These are phyloP conservation scores for Bungarus multicinctus DNA, from an alignment of 2,113 vertebrate species.

Conservation along the genomic window DNA sequence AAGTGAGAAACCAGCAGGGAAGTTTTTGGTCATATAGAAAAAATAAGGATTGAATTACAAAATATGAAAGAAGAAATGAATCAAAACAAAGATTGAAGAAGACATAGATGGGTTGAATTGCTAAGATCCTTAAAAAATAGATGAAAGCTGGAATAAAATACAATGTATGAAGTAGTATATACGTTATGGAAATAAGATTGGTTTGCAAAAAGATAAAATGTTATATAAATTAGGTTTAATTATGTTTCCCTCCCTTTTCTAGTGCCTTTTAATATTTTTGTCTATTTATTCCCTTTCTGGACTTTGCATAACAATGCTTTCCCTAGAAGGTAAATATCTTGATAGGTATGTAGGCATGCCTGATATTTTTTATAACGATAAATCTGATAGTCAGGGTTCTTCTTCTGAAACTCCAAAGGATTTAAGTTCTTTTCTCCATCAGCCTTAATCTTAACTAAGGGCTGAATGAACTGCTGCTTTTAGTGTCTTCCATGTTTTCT, in stretches of 20 bases:
- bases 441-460: not conserved
- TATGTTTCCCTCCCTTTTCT: not conserved
- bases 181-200: not conserved
- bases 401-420: not conserved
- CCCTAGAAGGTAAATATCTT: not conserved
- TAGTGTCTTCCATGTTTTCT: not conserved
- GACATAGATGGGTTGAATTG: not conserved
- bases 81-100: not conserved
- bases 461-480: not conserved
- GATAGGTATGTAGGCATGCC: not conserved
- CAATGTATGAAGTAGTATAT: not conserved
- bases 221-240: not conserved
- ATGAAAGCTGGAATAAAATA: not conserved
- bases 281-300: not conserved
- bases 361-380: not conserved
- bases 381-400: not conserved
- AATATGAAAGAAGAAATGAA: not conserved
- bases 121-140: not conserved
- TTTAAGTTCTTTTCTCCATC: not conserved
- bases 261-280: not conserved
- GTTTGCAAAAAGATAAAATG: not conserved
- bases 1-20: not conserved
- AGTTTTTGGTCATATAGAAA: not conserved
- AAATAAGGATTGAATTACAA: not conserved
- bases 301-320: not conserved